Evolutionary conservation across 2,797 vertebrate genomes (phyloP), one percentile per base, ranked within the genome.

Genomic region (Coregonus sp.): DNA sequence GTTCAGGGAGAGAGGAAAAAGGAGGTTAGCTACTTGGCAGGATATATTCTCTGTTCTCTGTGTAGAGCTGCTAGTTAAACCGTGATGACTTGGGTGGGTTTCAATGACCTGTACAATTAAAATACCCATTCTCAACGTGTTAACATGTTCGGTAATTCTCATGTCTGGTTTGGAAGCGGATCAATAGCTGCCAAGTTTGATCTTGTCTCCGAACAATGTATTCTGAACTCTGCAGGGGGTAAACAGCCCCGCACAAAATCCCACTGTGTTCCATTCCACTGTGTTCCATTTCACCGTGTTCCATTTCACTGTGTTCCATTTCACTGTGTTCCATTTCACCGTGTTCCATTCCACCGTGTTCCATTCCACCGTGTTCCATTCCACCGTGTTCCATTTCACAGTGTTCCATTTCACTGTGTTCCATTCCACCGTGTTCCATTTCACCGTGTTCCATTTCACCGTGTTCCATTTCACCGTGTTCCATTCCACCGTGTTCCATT

Each of bases 121-220:
- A 91, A 92, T 87, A 87, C 76, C 82, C 77, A 86, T 89, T 87
- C 75, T 70, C 35, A 86, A 86, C 83, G 87, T 91, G 89, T 92
- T 92, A 92, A 91, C 91, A 90, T 89, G 88, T 93, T 92, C 87
- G 82, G 87, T 87, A 84, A 84, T 86, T 87, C 86, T 90, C 83
- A 82, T 82, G 86, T 88, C 88, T 92, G 89, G 81, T 90, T 91
- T 87, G 89, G 85, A 82, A 84, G 85, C 63, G 84, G 86, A 93
- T 94, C 91, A 91, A 93, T 94, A 93, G 85, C 90, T 93, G 92
- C 89, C 90, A 90, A 86, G 83, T 93, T 92, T 91, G 90, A 92
- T 94, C 81, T 50, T 85, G 87, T 92, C 90, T 92, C 85, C 74
- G 88, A 88, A 92, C 90, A 87, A 89, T 88, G 89, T 86, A 83